Conservation (phyloP, 2,888 invertebrate genomes). For the Hipparchia semele region DNA sequence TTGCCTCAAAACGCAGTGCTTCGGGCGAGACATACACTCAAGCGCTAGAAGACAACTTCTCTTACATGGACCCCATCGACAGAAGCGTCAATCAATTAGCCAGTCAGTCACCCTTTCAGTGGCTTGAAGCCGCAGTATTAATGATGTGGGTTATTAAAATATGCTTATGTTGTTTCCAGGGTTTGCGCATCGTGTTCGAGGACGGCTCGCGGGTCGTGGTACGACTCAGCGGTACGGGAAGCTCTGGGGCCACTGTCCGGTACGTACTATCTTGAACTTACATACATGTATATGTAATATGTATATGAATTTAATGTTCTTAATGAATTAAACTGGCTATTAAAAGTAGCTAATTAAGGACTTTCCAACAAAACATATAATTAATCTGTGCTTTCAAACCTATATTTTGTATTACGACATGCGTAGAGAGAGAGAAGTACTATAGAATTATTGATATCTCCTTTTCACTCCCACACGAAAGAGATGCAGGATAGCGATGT, state of each 20-base stretch:
- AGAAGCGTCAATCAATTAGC: conserved; percentile 82
- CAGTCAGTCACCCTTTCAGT: not conserved
- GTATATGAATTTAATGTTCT: too few species aligned
- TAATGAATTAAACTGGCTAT: too few species aligned
- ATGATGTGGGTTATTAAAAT: too few species aligned
- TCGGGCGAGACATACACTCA: conserved; percentile 89
- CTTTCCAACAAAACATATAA: too few species aligned
- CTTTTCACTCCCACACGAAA: too few species aligned
- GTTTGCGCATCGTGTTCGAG: conserved; percentile 95
- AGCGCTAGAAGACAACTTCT: conserved; percentile 94
- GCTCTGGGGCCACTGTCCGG: conserved; percentile 98
- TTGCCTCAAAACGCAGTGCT: conserved; percentile 82
- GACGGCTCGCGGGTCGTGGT: conserved; percentile 97
- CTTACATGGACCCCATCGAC: conserved; percentile 98
- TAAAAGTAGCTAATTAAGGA: too few species aligned
- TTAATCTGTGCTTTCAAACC: too few species aligned
- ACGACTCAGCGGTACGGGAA: conserved; percentile 98
- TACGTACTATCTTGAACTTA: conserved; percentile 42
- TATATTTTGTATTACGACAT: too few species aligned
- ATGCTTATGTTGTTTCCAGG: conserved; percentile 80
- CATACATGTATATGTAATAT: too few species aligned
- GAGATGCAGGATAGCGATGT: too few species aligned
- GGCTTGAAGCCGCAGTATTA: not conserved
- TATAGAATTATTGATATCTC: too few species aligned
- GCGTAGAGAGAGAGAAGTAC: too few species aligned